Percentiles rank a stretch among this genome's conserved stretches.
phyloP scores from a whole-genome alignment of 2,797 vertebrate species.

The Enteromius fasciolatus region DNA sequence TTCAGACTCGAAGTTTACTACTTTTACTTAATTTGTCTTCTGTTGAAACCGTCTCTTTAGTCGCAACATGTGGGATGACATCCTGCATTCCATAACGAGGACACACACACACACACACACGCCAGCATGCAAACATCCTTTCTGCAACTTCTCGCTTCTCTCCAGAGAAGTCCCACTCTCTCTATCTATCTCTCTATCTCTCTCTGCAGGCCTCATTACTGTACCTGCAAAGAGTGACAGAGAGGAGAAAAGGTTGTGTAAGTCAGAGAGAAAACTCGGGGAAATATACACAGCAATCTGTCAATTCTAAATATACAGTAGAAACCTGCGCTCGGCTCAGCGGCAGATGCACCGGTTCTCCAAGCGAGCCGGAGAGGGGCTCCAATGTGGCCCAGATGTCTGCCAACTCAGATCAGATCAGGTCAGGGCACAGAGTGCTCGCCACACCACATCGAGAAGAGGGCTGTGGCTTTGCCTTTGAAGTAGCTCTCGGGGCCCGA shows the following conservation, averaged over 20 bases:
- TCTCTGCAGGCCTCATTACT: conserved; percentile 63
- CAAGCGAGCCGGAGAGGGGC: conserved; percentile 20
- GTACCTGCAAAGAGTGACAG: conserved; percentile 45
- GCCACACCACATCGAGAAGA: conserved; percentile 25
- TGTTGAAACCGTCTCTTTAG: neutral
- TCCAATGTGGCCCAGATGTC: conserved; percentile 37
- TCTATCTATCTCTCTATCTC: conserved; percentile 36
- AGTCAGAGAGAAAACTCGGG: conserved; percentile 47
- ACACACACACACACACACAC: conserved; percentile 17
- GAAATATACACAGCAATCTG: conserved; percentile 53
- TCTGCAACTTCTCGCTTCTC: conserved; percentile 30
- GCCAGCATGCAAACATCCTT: conserved; percentile 12
- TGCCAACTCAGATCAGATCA: conserved; percentile 29
- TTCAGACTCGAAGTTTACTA: neutral
- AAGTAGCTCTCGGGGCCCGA: conserved; percentile 7
- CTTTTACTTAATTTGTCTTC: conserved; percentile 1
- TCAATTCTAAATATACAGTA: conserved; percentile 55
- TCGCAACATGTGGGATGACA: conserved; percentile 24
- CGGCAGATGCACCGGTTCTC: conserved; percentile 28
- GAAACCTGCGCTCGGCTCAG: conserved; percentile 16
- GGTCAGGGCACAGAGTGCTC: conserved; percentile 19
- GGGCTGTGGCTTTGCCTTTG: conserved; percentile 22
- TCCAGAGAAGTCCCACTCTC: conserved; percentile 48
- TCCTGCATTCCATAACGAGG: conserved; percentile 6
- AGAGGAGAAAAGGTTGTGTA: conserved; percentile 51